phyloP scores from a whole-genome alignment of 2,113 vertebrate genomes.

The Pteruthius melanotis region DNA sequence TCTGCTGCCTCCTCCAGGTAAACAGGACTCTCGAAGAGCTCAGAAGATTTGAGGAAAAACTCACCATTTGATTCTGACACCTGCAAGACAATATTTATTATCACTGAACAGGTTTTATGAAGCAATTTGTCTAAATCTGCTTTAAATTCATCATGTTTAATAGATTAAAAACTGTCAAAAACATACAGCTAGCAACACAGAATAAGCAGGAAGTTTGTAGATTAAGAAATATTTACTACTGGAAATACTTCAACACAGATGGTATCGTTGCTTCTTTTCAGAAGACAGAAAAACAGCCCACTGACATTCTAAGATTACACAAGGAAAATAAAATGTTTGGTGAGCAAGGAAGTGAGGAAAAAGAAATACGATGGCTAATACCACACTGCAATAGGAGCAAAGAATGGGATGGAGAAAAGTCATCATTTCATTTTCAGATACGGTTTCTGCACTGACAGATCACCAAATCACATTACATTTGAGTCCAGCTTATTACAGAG shows the following conservation, averaged over 20 bases:
- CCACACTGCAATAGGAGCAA: not conserved
- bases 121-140: not conserved
- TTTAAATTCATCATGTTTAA: not conserved
- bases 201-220: not conserved
- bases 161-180: not conserved
- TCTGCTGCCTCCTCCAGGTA: conserved; percentile 98
- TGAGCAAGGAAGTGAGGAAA: accelerated
- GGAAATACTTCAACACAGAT: not conserved
- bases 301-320: not conserved
- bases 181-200: not conserved
- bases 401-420: not conserved
- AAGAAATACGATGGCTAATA: not conserved
- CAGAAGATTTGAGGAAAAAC: conserved; percentile 94
- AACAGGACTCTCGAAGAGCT: conserved; percentile 95
- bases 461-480: not conserved
- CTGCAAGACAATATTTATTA: conserved; percentile 58
- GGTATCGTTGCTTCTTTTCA: not conserved
- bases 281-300: not conserved
- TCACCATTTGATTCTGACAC: conserved; percentile 90
- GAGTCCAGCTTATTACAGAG: not conserved
- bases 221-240: not conserved
- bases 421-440: not conserved
- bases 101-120: not conserved
- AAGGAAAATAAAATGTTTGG: not conserved
- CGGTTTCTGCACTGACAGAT: not conserved